phyloP scores from a whole-genome alignment of 2,797 vertebrate genomes.

The Halcyon smyrnensis region DNA sequence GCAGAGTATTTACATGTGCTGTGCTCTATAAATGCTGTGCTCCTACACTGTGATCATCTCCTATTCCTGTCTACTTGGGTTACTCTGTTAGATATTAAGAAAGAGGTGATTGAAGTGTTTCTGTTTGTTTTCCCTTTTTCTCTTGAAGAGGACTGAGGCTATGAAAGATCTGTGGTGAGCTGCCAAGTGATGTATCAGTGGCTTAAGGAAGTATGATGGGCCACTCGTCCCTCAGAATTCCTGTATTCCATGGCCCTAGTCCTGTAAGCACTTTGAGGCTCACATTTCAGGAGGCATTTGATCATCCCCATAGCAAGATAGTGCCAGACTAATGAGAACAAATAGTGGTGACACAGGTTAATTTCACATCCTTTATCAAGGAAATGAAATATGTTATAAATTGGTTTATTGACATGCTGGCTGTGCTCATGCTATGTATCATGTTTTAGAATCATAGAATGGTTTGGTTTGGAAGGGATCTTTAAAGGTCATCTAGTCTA shows the following conservation, averaged over 20 bases:
- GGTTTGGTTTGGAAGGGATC: background rate
- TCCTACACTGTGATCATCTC: background rate
- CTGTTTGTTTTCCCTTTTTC: background rate
- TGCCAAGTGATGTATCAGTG: background rate
- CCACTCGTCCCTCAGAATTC: background rate
- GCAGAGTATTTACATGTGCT: background rate
- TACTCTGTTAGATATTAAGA: background rate
- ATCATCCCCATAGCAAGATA: background rate
- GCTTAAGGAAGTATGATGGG: background rate
- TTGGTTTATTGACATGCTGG: background rate
- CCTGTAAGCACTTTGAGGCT: background rate
- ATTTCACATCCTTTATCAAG: constrained; percentile 9
- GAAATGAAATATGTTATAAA: background rate
- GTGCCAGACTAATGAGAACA: background rate
- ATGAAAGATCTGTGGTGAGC: background rate
- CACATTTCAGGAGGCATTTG: background rate
- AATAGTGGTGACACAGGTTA: background rate
- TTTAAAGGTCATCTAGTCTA: background rate
- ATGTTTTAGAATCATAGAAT: background rate
- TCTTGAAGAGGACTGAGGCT: background rate
- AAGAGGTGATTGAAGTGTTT: background rate
- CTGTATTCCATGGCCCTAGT: background rate
- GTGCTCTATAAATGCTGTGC: background rate
- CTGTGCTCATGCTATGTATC: background rate
- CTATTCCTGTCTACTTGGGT: background rate